These are phyloP conservation scores for Eulemur mongoz DNA, from an alignment of 2,797 vertebrate species.

Conservation along the genomic window DNA sequence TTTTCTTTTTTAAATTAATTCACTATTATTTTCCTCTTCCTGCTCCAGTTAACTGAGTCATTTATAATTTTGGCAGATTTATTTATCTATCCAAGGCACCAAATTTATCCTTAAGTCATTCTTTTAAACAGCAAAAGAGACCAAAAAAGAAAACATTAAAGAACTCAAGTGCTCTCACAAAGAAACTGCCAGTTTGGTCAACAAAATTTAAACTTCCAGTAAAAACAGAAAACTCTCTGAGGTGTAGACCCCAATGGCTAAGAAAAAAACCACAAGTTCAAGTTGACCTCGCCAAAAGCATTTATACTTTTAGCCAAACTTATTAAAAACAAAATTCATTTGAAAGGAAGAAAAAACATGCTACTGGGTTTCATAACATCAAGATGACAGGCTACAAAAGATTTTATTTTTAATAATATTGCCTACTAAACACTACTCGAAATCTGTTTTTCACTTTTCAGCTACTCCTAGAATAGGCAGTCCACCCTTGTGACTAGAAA, in stretches of 20 bases:
- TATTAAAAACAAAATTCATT: conserved; percentile 82
- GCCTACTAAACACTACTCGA: conserved; percentile 72
- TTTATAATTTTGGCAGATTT: conserved; percentile 83
- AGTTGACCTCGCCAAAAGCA: conserved; percentile 80
- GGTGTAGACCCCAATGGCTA: conserved; percentile 78
- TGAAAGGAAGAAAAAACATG: conserved; percentile 70
- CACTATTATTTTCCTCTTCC: conserved; percentile 76
- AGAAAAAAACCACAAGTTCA: conserved; percentile 85
- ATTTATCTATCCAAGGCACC: conserved; percentile 85
- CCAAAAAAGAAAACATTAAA: conserved; percentile 77
- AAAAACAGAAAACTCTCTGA: conserved; percentile 82
- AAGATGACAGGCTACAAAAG: conserved; percentile 72
- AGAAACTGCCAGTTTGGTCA: conserved; percentile 76
- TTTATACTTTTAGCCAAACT: conserved; percentile 81
- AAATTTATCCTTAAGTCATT: conserved; percentile 83
- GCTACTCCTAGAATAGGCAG: conserved; percentile 37
- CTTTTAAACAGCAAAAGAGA: conserved; percentile 81
- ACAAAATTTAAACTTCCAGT: conserved; percentile 84
- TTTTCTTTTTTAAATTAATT: conserved; percentile 58
- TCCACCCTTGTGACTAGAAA: conserved; percentile 70
- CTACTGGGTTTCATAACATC: conserved; percentile 82
- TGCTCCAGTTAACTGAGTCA: conserved; percentile 72
- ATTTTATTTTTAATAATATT: conserved; percentile 76
- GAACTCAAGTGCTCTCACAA: conserved; percentile 60
- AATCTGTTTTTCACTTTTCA: conserved; percentile 40